phyloP scores from a whole-genome alignment of 2,797 vertebrate genomes.

The Manis pentadactyla region DNA sequence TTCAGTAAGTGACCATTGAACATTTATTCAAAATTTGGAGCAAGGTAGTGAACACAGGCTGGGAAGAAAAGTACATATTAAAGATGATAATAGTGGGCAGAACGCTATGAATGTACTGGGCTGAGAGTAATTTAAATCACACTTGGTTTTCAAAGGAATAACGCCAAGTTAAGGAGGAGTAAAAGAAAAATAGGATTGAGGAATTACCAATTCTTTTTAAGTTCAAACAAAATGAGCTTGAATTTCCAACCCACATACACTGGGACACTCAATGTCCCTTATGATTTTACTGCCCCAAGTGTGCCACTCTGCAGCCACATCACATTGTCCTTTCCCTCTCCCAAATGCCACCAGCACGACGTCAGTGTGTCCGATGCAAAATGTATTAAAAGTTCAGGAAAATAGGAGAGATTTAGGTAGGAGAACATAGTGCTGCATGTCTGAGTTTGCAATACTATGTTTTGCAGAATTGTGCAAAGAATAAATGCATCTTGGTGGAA shows the following conservation, averaged over 20 bases:
- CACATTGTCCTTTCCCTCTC: background rate
- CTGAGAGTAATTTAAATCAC: background rate
- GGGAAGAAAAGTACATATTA: background rate
- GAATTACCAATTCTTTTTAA: background rate
- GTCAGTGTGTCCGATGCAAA: accelerated
- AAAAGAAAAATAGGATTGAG: background rate
- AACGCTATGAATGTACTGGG: no score
- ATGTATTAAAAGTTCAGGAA: background rate
- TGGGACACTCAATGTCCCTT: accelerated
- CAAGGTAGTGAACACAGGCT: background rate
- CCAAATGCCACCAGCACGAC: background rate
- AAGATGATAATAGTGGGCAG: background rate
- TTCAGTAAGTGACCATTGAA: background rate
- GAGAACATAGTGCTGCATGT: accelerated
- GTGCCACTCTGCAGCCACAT: accelerated
- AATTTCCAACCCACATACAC: accelerated
- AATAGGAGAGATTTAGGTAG: background rate
- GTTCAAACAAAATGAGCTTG: background rate
- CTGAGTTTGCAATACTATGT: accelerated
- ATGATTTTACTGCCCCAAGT: no score
- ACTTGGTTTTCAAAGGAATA: background rate
- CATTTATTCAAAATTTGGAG: no score
- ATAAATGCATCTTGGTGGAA: background rate
- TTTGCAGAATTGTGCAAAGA: background rate
- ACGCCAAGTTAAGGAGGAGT: background rate